Evolutionary conservation across 2,888 invertebrate species (phyloP).

Genomic region (Chrysolina haemoptera): DNA sequence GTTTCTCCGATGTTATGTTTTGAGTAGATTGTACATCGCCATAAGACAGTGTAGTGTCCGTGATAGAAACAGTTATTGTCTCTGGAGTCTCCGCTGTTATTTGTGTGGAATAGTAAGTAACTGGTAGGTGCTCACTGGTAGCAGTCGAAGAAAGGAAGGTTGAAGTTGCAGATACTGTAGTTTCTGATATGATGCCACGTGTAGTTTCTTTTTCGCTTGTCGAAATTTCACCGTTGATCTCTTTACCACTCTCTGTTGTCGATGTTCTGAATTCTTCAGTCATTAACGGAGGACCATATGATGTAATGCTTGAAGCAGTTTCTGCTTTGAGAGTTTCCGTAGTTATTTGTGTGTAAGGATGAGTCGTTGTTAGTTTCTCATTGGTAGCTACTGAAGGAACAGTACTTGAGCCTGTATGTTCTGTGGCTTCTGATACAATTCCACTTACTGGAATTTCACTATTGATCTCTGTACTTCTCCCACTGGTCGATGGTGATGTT

Average conservation of each 20-base stretch:
- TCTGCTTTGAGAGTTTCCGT: background rate
- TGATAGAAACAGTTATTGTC: too few relatives aligned
- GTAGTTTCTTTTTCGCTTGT: constrained; percentile 26
- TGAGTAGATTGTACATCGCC: too few relatives aligned
- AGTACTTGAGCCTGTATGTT: background rate
- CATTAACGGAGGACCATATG: too few relatives aligned
- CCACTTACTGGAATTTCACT: constrained; percentile 18
- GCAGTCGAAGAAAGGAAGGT: background rate
- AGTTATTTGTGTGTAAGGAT: background rate
- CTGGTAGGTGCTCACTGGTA: background rate
- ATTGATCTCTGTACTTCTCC: background rate
- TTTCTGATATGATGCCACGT: background rate
- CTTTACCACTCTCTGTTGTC: background rate
- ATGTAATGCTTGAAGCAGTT: background rate
- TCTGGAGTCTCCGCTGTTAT: background rate
- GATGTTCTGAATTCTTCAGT: too few relatives aligned
- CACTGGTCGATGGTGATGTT: background rate
- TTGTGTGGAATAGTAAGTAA: background rate
- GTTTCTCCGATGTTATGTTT: too few relatives aligned
- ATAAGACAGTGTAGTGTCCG: too few relatives aligned
- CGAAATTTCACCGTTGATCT: background rate
- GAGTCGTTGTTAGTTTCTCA: background rate
- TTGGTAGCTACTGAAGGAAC: too few relatives aligned
- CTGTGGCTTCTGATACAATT: background rate
- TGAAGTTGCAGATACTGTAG: background rate